Conservation (phyloP, 2,888 invertebrate species). For the Tholera decimalis region DNA sequence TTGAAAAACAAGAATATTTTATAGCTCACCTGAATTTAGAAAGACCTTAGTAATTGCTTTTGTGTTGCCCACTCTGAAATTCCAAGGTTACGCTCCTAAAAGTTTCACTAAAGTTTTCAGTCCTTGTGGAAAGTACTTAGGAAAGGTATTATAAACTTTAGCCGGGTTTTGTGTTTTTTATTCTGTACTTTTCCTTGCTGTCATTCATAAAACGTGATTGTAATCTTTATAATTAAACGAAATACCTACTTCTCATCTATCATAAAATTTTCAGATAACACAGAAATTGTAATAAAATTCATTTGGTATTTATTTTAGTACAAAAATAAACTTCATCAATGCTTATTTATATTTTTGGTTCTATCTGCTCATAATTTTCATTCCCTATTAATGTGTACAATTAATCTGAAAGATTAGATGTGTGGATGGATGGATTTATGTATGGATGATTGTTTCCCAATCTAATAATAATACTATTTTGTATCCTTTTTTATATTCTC, state of each 20-base stretch:
- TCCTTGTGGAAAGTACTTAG: conserved; percentile 19
- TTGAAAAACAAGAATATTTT: conserved; percentile 4
- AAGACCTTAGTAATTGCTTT: conserved; percentile 23
- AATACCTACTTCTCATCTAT: conserved; percentile 16
- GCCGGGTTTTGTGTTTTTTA: conserved; percentile 11
- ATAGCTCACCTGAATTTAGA: conserved; percentile 9
- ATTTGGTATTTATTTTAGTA: conserved; percentile 9
- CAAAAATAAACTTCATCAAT: neutral
- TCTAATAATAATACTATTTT: too few relatives aligned
- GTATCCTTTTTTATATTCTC: too few relatives aligned
- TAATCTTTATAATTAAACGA: conserved; percentile 27
- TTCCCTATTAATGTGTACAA: too few relatives aligned
- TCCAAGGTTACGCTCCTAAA: conserved; percentile 14
- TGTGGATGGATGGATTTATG: too few relatives aligned
- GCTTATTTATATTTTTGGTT: neutral
- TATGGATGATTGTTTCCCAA: too few relatives aligned
- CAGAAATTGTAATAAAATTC: neutral
- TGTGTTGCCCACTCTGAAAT: conserved; percentile 10
- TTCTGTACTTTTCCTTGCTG: conserved; percentile 18
- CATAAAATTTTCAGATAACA: neutral
- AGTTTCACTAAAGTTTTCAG: conserved; percentile 14
- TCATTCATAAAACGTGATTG: conserved; percentile 33
- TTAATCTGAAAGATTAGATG: too few relatives aligned
- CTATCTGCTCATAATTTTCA: too few relatives aligned
- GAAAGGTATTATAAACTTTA: conserved; percentile 44